Evolutionary conservation across 1,140 invertebrate species (phyloP).

Genomic region (Neotoxoptera formosana): DNA sequence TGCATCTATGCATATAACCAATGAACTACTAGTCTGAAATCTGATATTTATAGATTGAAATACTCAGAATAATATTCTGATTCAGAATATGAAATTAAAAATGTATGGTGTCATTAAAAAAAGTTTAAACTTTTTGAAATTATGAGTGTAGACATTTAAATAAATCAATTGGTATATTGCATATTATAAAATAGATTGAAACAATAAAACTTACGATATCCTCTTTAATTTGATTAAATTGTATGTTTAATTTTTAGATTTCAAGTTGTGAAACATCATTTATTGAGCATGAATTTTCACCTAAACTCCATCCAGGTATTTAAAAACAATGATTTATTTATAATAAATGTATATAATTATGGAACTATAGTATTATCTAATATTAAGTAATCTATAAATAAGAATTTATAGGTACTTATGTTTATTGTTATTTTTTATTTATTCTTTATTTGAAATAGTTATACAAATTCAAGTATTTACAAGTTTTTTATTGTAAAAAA

Average conservation of each 20-base stretch:
- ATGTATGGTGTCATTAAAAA: too few species aligned
- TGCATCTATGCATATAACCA: too few species aligned
- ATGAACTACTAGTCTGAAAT: too few species aligned
- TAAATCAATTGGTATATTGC: too few species aligned
- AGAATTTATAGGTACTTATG: background rate
- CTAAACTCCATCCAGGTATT: conserved; percentile 53
- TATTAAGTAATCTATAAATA: background rate
- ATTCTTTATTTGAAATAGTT: background rate
- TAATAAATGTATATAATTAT: background rate
- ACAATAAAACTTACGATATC: background rate
- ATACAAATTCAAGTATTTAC: background rate
- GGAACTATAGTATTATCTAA: background rate
- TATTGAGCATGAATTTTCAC: conserved; percentile 39
- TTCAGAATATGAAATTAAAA: too few species aligned
- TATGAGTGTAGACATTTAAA: too few species aligned
- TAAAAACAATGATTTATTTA: background rate
- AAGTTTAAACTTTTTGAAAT: too few species aligned
- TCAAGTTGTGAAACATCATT: conserved; percentile 53
- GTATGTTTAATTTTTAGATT: background rate
- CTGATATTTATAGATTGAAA: too few species aligned
- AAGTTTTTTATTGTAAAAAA: too few species aligned
- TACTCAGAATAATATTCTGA: too few species aligned
- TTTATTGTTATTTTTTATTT: background rate
- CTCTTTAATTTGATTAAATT: background rate
- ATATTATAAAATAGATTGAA: background rate